Evolutionary conservation across 2,888 invertebrate genomes (phyloP).

Genomic region (Drosophila mimetica): DNA sequence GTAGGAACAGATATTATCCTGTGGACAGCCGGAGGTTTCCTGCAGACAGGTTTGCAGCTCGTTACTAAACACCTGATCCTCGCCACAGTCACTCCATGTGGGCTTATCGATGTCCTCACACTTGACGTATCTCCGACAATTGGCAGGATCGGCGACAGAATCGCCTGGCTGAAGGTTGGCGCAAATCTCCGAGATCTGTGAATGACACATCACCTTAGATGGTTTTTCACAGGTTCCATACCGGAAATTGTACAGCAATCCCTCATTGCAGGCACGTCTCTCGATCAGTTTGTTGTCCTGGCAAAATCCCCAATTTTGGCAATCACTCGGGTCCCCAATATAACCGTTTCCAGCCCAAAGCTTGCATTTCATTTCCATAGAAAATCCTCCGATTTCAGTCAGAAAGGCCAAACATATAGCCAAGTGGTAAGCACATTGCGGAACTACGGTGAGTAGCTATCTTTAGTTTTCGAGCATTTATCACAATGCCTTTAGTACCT

Average conservation of each 20-base stretch:
- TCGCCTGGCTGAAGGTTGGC: not conserved
- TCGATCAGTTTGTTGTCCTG: constrained; percentile 33
- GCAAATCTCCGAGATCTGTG: constrained; percentile 44
- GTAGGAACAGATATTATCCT: constrained; percentile 40
- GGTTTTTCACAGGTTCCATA: constrained; percentile 36
- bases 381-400: constrained; percentile 5
- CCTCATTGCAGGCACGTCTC: constrained; percentile 23
- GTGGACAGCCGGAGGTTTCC: constrained; percentile 45
- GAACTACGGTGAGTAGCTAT: constrained; percentile 37
- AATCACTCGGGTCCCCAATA: constrained; percentile 51
- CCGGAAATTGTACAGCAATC: constrained; percentile 31
- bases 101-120: not conserved
- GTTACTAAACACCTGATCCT: constrained; percentile 25
- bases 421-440: constrained; percentile 17
- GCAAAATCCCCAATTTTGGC: constrained; percentile 52
- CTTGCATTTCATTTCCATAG: constrained; percentile 47
- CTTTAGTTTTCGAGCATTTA: constrained; percentile 23
- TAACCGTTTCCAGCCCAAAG: constrained; percentile 43
- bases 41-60: constrained; percentile 46
- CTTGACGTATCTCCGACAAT: constrained; percentile 36
- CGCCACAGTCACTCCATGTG: constrained; percentile 31
- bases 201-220: constrained; percentile 21
- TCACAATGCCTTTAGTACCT: constrained; percentile 16
- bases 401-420: not conserved
- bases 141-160: constrained; percentile 40